Evolutionary conservation across 2,113 vertebrate species (phyloP).

Genomic region (Pontoporia blainvillei): DNA sequence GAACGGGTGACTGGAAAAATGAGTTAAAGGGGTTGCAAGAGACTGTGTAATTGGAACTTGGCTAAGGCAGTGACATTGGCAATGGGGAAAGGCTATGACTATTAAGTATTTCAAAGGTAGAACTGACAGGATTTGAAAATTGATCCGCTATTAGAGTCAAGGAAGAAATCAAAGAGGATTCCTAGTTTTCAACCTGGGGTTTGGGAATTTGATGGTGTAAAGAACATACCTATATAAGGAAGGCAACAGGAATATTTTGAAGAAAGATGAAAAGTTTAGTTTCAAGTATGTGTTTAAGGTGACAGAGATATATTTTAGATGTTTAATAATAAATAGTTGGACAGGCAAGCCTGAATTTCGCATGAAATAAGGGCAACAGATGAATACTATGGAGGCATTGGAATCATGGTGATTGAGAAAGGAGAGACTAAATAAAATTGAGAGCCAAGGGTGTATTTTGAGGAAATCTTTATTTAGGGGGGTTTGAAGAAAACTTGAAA

Average conservation of each 20-base stretch:
- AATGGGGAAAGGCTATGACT: neutral
- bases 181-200: neutral
- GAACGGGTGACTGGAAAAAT: neutral
- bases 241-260: neutral
- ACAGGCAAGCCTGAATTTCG: neutral
- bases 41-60: neutral
- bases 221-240: neutral
- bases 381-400: neutral
- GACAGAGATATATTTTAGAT: neutral
- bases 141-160: neutral
- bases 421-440: neutral
- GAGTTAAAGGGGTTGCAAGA: neutral
- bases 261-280: neutral
- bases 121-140: neutral
- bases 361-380: neutral
- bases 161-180: neutral
- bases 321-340: neutral
- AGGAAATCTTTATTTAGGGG: neutral
- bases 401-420: neutral
- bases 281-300: neutral
- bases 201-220: neutral
- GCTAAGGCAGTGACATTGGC: rapidly evolving
- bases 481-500: neutral
- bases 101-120: neutral
- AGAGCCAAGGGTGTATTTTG: neutral